Base-by-base conservation (phyloP, 2,888 invertebrate genomes). In the Dicyrtomina minuta region DNA sequence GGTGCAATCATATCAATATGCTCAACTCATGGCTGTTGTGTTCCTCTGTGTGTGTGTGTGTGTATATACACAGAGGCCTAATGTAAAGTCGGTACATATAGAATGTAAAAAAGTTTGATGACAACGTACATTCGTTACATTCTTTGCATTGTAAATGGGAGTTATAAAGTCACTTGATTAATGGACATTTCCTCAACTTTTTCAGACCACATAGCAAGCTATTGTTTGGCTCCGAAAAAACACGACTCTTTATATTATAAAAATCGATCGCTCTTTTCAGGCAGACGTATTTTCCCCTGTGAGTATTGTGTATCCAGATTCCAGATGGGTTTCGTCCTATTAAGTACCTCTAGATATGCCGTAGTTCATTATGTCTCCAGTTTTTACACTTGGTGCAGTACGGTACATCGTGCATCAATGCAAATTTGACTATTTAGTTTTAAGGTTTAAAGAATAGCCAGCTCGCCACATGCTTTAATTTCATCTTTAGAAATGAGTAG, bases 101-200 rank as follows among this genome's bases (percentile, higher is more conserved):
- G 10, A 41, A 20, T 46, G 41, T 17, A 56, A 17, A 41, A 71
- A 55, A 62, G 49, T 51, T 66, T 60, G 62, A 65, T 71, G 66
- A 66, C 61, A 66, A 65, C 51, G 49, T 58, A 53, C 43, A 33
- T 33, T 33, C 33, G 33, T 33, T 33, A 59, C 60, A 58, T 39
- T n/a, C 33, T 13, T 55, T 62, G 62, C 59, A 46, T 67, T 72
- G 70, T 70, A 70, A 72, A 68, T 71, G 65, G 71, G 62, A 64
- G 72, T 72, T 70, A 72, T 70, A 66, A 68, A 72, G 72, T 72
- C 72, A 70, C 67, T 70, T 70, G 72, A 72, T 72, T 72, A 72
- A 72, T 72, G 70, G 72, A 67, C 67, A 67, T 72, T 72, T 72
- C 72, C 72, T 72, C 70, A 65, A 58, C 64, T 66, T 72, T 72